These are phyloP conservation scores for Rhodinocichla rosea DNA, from an alignment of 2,113 vertebrate species.

Conservation along the genomic window DNA sequence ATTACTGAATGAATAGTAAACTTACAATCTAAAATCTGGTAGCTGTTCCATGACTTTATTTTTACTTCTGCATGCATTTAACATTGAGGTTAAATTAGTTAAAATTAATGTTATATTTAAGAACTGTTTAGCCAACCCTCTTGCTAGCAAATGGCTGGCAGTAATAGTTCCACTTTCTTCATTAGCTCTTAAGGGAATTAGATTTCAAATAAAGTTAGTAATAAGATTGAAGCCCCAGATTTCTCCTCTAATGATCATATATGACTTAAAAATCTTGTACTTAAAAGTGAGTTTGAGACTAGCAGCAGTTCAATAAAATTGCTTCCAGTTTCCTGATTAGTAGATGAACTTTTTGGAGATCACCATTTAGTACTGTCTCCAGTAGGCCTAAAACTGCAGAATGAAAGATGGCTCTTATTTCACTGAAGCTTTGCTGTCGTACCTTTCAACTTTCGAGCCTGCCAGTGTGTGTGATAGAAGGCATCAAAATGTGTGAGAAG, in stretches of 20 bases:
- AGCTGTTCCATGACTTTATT: neutral
- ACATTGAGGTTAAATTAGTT: neutral
- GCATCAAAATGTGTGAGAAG: conserved; percentile 66
- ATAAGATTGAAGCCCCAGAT: neutral
- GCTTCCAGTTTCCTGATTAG: neutral
- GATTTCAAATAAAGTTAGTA: neutral
- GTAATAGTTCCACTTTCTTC: neutral
- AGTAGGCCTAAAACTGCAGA: neutral
- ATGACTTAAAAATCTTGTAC: neutral
- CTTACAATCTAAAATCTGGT: neutral
- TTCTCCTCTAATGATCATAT: neutral
- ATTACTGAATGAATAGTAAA: neutral
- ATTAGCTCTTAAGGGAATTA: neutral
- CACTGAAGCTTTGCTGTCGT: conserved; percentile 8
- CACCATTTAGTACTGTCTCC: neutral
- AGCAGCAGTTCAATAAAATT: neutral
- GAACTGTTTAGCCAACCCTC: neutral
- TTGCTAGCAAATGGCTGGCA: neutral
- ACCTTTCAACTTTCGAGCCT: conserved; percentile 59
- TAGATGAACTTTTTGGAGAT: neutral
- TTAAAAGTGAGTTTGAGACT: neutral
- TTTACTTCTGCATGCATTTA: neutral
- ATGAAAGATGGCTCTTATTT: conserved; percentile 25
- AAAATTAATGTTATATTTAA: neutral
- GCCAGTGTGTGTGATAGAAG: conserved; percentile 60